These are phyloP conservation scores for Eupelmus urozonus DNA, from an alignment of 2,888 invertebrate genomes.

Conservation along the genomic window DNA sequence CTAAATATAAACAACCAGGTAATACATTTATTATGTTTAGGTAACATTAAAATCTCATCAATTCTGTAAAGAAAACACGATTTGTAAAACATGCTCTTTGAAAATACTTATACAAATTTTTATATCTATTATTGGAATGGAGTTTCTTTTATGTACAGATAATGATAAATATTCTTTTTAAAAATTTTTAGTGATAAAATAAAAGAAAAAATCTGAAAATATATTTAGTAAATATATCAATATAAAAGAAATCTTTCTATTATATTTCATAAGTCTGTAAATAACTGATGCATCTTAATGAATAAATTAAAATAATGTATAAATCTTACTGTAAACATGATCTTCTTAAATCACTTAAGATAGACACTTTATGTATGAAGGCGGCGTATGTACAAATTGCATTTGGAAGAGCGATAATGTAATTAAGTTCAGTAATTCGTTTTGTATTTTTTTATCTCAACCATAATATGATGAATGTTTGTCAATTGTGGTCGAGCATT, in stretches of 20 bases:
- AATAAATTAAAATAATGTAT: too few relatives aligned
- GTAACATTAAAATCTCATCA: slow-evolving; percentile 10
- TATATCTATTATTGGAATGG: slow-evolving; percentile 2
- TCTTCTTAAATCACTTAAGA: too few relatives aligned
- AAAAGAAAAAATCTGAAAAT: neutral
- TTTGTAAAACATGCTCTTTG: neutral
- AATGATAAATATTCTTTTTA: slow-evolving; percentile 22
- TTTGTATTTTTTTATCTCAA: slow-evolving; percentile 99
- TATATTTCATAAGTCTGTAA: slow-evolving; percentile 1
- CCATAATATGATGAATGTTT: slow-evolving; percentile 99
- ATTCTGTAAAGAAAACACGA: neutral
- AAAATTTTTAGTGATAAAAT: too few relatives aligned
- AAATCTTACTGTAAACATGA: too few relatives aligned
- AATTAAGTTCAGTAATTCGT: slow-evolving; percentile 86
- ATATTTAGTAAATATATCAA: neutral
- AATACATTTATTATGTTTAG: neutral
- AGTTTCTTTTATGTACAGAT: slow-evolving; percentile 38
- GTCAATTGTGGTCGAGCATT: slow-evolving; percentile 92
- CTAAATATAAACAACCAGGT: slow-evolving; percentile 11
- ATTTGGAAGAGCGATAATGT: slow-evolving; percentile 11
- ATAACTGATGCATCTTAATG: too few relatives aligned
- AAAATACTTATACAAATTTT: slow-evolving; percentile 1
- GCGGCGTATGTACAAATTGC: slow-evolving; percentile 13
- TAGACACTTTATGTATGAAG: neutral
- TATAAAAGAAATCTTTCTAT: neutral